Percentiles rank a stretch among this genome's conserved stretches.
Conservation (phyloP, 2,888 invertebrate species). For the Metopia argyrocephala region DNA sequence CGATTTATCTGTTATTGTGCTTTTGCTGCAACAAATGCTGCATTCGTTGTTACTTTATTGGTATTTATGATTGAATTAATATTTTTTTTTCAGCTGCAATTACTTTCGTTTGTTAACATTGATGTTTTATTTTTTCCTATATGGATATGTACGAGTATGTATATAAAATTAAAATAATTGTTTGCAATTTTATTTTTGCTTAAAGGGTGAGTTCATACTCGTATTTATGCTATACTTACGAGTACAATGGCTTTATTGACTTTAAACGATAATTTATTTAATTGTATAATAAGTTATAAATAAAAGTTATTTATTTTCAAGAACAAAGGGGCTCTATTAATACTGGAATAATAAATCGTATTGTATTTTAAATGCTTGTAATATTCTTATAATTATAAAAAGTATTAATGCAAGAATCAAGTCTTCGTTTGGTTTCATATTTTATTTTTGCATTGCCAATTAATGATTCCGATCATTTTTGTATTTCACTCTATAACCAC, state of each 20-base stretch:
- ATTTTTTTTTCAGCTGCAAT: conserved; percentile 32
- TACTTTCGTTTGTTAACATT: not conserved
- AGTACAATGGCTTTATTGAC: not conserved
- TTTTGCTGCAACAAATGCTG: conserved; percentile 5
- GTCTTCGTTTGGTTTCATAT: too few relatives aligned
- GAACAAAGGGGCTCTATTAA: not conserved
- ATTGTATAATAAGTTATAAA: conserved; percentile 8
- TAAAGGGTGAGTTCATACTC: conserved; percentile 28
- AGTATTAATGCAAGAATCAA: too few relatives aligned
- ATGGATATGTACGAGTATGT: too few relatives aligned
- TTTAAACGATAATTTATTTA: conserved; percentile 23
- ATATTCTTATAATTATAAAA: too few relatives aligned
- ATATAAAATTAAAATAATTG: conserved; percentile 44
- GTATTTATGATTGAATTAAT: conserved; percentile 16
- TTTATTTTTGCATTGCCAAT: too few relatives aligned
- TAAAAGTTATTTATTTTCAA: not conserved
- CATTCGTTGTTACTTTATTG: not conserved
- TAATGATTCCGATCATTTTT: too few relatives aligned
- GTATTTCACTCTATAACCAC: too few relatives aligned
- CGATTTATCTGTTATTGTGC: conserved; percentile 50
- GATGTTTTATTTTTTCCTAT: not conserved
- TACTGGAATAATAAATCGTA: too few relatives aligned
- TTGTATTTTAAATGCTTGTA: too few relatives aligned
- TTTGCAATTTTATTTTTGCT: conserved; percentile 37
- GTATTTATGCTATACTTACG: not conserved